These are phyloP conservation scores for Papilio elwesi DNA, from an alignment of 2,888 invertebrate species.

Conservation along the genomic window DNA sequence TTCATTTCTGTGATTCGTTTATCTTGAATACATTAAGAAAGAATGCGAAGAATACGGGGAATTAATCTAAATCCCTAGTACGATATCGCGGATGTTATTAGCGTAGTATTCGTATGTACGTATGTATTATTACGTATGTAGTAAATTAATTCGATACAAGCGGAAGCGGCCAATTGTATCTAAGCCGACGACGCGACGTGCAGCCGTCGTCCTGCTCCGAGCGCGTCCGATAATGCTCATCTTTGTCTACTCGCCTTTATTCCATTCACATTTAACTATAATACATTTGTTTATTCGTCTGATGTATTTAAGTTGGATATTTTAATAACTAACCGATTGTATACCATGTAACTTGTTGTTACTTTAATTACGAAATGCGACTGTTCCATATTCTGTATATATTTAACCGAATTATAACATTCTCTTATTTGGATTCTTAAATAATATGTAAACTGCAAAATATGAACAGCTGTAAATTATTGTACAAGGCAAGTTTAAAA, in stretches of 20 bases:
- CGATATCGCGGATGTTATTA: slow-evolving; percentile 42
- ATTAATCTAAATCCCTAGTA: slow-evolving; percentile 24
- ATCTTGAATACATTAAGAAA: neutral
- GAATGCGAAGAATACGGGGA: slow-evolving; percentile 15
- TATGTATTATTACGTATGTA: slow-evolving; percentile 50
- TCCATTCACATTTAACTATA: slow-evolving; percentile 36
- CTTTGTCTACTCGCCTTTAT: slow-evolving; percentile 55
- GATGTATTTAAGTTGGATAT: neutral
- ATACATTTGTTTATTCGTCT: slow-evolving; percentile 9
- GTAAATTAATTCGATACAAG: slow-evolving; percentile 67
- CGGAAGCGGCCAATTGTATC: slow-evolving; percentile 77
- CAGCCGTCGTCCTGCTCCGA: slow-evolving; percentile 43
- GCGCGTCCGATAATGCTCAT: slow-evolving; percentile 50
- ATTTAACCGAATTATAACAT: too few relatives aligned
- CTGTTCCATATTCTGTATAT: neutral
- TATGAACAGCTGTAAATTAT: too few relatives aligned
- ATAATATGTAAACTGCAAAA: too few relatives aligned
- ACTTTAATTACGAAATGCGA: neutral
- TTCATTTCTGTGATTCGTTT: neutral
- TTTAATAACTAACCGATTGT: neutral
- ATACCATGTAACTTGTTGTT: neutral
- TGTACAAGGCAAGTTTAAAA: too few relatives aligned
- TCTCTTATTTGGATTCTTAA: too few relatives aligned
- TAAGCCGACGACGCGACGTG: slow-evolving; percentile 54
- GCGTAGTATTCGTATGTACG: slow-evolving; percentile 37